Evolutionary conservation across 2,797 vertebrate genomes (phyloP).

Genomic region (Botia kubotai): DNA sequence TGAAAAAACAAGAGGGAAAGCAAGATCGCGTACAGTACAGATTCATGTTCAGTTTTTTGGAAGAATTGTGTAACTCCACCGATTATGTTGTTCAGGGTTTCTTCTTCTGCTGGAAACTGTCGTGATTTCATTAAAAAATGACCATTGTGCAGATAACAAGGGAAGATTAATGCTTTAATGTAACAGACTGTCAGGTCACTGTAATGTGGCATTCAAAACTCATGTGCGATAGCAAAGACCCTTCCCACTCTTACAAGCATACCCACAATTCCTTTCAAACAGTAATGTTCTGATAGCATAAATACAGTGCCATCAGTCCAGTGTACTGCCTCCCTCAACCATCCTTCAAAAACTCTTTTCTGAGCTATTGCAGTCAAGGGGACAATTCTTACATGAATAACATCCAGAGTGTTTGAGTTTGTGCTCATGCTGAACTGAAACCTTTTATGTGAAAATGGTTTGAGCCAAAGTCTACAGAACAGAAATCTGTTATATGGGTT

Average conservation of each 20-base stretch:
- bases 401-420: slow-evolving; percentile 12
- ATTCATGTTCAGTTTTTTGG: background rate
- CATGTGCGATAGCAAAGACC: slow-evolving; percentile 13
- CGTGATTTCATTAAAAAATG: background rate
- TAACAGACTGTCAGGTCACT: background rate
- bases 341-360: slow-evolving; percentile 58
- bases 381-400: slow-evolving; percentile 59
- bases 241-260: slow-evolving; percentile 41
- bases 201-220: background rate
- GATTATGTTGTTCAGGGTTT: background rate
- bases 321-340: slow-evolving; percentile 50
- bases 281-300: slow-evolving; percentile 53
- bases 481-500: slow-evolving; percentile 12
- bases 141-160: background rate
- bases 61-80: background rate
- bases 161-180: background rate
- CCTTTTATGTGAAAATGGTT: slow-evolving; percentile 30
- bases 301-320: slow-evolving; percentile 36
- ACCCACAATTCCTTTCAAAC: slow-evolving; percentile 44
- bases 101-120: background rate
- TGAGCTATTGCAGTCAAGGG: slow-evolving; percentile 59
- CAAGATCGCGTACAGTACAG: background rate
- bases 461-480: slow-evolving; percentile 10
- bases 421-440: slow-evolving; percentile 25
- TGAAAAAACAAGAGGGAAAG: slow-evolving; percentile 27